Conservation (phyloP, 1,140 invertebrate genomes). For the Aphis gossypii region DNA sequence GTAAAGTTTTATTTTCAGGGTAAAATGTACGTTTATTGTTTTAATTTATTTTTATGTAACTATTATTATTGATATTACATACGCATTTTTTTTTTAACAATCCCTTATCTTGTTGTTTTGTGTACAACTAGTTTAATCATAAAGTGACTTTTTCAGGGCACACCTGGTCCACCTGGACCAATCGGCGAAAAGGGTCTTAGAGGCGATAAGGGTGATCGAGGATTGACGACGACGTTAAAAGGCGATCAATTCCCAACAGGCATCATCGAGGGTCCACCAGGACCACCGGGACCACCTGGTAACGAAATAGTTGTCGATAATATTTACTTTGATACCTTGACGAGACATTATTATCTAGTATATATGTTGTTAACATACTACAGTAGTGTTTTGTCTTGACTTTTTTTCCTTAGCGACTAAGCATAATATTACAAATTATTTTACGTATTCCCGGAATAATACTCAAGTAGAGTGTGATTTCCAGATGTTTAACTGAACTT, state of each 20-base stretch:
- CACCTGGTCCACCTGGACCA: constrained; percentile 69
- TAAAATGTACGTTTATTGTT: background rate
- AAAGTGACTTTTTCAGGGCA: constrained; percentile 55
- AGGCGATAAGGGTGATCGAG: constrained; percentile 89
- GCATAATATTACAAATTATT: background rate
- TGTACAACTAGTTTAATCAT: background rate
- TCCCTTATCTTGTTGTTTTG: background rate
- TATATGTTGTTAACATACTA: background rate
- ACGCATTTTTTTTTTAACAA: background rate
- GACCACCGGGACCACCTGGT: constrained; percentile 89
- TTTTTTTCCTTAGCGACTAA: background rate
- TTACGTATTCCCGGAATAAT: background rate
- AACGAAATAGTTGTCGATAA: constrained; percentile 63
- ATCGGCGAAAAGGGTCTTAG: constrained; percentile 75
- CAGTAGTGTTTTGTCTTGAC: background rate
- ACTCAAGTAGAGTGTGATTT: background rate
- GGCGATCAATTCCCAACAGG: constrained; percentile 86
- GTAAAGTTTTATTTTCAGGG: background rate
- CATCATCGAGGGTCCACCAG: constrained; percentile 91
- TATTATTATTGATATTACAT: background rate
- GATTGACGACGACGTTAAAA: constrained; percentile 86
- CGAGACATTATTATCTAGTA: background rate
- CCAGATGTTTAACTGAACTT: background rate
- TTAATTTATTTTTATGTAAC: background rate
- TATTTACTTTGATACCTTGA: constrained; percentile 11